Evolutionary conservation across 2,797 vertebrate species (phyloP), one percentile per base, ranked within the genome.

Genomic region (Nyctibius grandis): DNA sequence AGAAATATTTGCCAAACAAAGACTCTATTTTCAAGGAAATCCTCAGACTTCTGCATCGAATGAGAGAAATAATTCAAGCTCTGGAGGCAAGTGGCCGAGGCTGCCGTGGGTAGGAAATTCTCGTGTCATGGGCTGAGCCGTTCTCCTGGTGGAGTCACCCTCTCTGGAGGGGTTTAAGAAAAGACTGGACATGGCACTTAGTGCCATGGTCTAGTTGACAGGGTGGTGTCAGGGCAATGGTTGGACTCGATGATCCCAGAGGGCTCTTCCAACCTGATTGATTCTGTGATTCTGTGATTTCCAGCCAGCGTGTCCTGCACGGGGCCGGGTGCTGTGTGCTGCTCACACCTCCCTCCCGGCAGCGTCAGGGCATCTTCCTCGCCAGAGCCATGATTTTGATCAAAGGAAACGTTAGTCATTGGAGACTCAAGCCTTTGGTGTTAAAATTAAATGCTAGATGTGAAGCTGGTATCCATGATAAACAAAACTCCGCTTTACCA

Each of bases 1-100:
- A 85, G 89, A 83, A 95, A 85, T 64, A 80, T 80, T 91, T 74
- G 12, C 70, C 91, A 84, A 72, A 96, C 91, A 96, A 96, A 96
- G 95, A 28, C 69, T 80, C 85, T 64, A 36, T 96, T 96, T 91
- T 84, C 57, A 89, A 77, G 87, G 72, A 81, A 95, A 84, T 44
- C 50, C 64, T 95, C 82, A 2, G 22, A 72, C 72, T 84, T 77
- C 44, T 75, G 81, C 38, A 9, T 74, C 2, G 0, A 72, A 89
- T 84, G 91, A 94, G 91, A 94, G 92, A 13, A 92, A 57, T 29
- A 57, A 92, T 91, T 92, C 87, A 91, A 59, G 72, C 53, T 17
- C 50, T 53, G 72, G 77, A 77, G 60, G 8, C 82, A 9, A 94
- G 67, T 0, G 1, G 77, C 95, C 1, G 29, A 38, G 85, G 11